Conservation (phyloP, 2,888 invertebrate genomes). For the Dyspetes luteomarginatus region DNA sequence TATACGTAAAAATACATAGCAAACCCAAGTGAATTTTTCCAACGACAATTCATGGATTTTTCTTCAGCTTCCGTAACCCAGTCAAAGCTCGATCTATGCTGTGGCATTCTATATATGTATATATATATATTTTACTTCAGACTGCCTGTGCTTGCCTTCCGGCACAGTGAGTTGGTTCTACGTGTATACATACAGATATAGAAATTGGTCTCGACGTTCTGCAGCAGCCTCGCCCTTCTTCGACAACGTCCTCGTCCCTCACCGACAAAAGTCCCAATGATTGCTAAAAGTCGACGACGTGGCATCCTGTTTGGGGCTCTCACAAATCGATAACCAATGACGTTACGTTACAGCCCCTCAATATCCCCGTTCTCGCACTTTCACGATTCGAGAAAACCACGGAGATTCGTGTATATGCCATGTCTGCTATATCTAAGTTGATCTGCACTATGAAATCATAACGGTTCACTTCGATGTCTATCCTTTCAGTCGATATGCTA, state of each 20-base stretch:
- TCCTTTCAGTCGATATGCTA: background rate
- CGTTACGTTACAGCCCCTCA: slow-evolving; percentile 9
- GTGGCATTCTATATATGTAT: background rate
- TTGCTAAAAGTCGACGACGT: slow-evolving; percentile 15
- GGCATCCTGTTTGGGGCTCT: background rate
- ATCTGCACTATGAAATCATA: background rate
- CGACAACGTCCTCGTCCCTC: background rate
- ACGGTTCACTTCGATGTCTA: background rate
- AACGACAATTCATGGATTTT: slow-evolving; percentile 26
- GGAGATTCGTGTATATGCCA: background rate
- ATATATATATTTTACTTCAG: background rate
- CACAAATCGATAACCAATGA: slow-evolving; percentile 46
- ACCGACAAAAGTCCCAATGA: slow-evolving; percentile 2
- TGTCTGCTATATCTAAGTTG: background rate
- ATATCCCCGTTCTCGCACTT: background rate
- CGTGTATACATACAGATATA: background rate
- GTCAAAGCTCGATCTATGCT: background rate
- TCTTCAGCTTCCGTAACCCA: background rate
- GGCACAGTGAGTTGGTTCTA: background rate
- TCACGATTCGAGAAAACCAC: slow-evolving; percentile 4
- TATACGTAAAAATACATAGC: background rate
- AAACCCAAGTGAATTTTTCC: slow-evolving; percentile 26
- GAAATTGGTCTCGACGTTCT: background rate
- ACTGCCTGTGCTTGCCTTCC: background rate
- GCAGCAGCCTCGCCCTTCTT: slow-evolving; percentile 2